These are phyloP conservation scores for Callipepla californica DNA, from an alignment of 2,113 vertebrate species.

Conservation along the genomic window DNA sequence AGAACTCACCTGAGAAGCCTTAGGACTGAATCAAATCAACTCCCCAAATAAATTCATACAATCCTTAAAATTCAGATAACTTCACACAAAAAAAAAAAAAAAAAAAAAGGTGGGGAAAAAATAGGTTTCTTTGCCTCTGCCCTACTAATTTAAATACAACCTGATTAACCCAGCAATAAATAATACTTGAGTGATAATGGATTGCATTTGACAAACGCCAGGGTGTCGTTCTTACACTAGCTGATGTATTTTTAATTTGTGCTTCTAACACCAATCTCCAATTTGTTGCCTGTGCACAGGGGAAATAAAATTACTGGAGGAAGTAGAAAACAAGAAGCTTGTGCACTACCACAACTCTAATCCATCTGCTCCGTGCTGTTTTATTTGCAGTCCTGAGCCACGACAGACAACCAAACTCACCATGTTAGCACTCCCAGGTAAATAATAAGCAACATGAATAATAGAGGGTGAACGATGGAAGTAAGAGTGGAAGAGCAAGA, in stretches of 20 bases:
- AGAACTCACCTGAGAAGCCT: conserved; percentile 28
- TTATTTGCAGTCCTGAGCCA: background rate
- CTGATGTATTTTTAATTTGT: conserved; percentile 15
- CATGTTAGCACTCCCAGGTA: background rate
- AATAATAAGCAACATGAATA: background rate
- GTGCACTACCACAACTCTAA: background rate
- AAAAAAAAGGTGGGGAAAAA: background rate
- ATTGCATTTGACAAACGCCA: background rate
- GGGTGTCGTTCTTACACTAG: background rate
- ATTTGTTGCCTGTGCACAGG: background rate
- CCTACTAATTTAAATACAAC: conserved; percentile 30
- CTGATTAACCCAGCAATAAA: background rate
- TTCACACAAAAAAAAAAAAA: too few species aligned
- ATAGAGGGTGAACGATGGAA: background rate
- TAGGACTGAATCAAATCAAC: background rate
- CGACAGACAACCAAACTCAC: background rate
- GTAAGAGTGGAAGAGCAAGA: background rate
- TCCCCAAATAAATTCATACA: background rate
- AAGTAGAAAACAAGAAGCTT: background rate
- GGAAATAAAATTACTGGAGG: background rate
- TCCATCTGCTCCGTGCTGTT: background rate
- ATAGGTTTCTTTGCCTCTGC: background rate
- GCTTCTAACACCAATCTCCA: background rate
- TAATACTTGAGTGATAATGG: background rate
- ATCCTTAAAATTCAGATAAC: conserved; percentile 28